Evolutionary conservation across 2,888 invertebrate genomes (phyloP), one percentile per base, ranked within the genome.

Genomic region (Hypolimnas misippus): DNA sequence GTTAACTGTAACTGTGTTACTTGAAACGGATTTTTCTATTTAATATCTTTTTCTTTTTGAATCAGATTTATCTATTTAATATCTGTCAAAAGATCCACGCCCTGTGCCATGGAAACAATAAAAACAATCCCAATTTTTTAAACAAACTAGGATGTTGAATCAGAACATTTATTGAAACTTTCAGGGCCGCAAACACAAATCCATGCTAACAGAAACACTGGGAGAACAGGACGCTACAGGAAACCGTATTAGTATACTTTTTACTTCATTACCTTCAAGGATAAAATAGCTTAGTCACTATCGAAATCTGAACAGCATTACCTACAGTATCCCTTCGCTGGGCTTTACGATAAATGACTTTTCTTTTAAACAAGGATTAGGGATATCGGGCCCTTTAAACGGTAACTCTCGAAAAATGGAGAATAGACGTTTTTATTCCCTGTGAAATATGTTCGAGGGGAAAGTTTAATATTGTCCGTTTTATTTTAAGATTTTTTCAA

Each of bases 351-450:
- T 82, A 81, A 86, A 84, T 78, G 83, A 78, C 72, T 78, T 77
- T 81, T 80, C 82, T 84, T 86, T 84, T 74, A 77, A 82, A 80
- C 76, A 75, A 66, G 80, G 83, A 82, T 84, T 78, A 82, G 65
- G 73, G 58, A 54, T 51, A 56, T 61, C 21, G 54, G 62, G 38
- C 38, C 52, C 57, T 71, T 66, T 67, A 62, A 54, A 38, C 44
- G 44, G 62, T 57, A 60, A 58, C 63, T 66, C 69, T 68, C 66
- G 72, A 68, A 67, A 70, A 70, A 73, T 70, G 68, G 63, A 63
- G 67, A 69, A 70, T 65, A 65, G 63, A 65, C 62, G 60, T 40
- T 66, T 61, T 58, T 66, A 57, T 55, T 65, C 57, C 17, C 35
- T 29, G 62, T 60, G 63, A 62, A 62, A 69, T 65, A 65, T 65